Base-by-base conservation (phyloP, 1,140 invertebrate species). In the Drosophila sturtevanti region DNA sequence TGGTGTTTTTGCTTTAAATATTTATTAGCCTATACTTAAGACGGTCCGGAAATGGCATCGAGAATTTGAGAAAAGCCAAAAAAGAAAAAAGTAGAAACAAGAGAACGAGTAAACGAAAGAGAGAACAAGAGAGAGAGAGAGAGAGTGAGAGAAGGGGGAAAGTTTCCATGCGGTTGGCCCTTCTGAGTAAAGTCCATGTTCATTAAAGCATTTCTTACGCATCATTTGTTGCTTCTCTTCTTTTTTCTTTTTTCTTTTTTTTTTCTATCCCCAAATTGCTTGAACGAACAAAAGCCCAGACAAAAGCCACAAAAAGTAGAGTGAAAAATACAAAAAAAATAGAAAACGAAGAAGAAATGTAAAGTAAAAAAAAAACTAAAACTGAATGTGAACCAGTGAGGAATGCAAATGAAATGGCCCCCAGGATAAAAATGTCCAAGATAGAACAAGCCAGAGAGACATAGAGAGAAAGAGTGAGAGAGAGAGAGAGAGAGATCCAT, bases 151-250 rank as follows among this genome's bases (percentile, higher is more conserved):
- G 4, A 18, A 14, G 24, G 1, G 4, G 35, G 14, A 18, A n/a
- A 21, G 18, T 24, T 24, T 41, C 12, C 58, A 27, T 37, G 18
- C n/a, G 16, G 16, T 34, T 35, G 18, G 56, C 52, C 52, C 6
- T 48, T 10, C 18, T 21, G 16, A 10, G 16, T 10, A 48, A 48
- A 48, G 41, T 51, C 66, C 64, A 54, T 73, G 69, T 82, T 86
- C 79, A 86, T 86, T 87, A 89, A 87, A 79, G 72, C 82, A 87
- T 82, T 87, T 82, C 82, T 87, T 87, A 87, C 84, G 84, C 82
- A 89, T 82, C 84, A 87, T 87, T 87, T 89, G 82, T 77, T 87
- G 72, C 72, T 72, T n/a, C n/a, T n/a, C n/a, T n/a, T n/a, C n/a
- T n/a, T n/a, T n/a, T n/a, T n/a, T n/a, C n/a, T n/a, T n/a, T n/a